phyloP scores from a whole-genome alignment of 2,888 invertebrate genomes.

The Drosophila emarginata region DNA sequence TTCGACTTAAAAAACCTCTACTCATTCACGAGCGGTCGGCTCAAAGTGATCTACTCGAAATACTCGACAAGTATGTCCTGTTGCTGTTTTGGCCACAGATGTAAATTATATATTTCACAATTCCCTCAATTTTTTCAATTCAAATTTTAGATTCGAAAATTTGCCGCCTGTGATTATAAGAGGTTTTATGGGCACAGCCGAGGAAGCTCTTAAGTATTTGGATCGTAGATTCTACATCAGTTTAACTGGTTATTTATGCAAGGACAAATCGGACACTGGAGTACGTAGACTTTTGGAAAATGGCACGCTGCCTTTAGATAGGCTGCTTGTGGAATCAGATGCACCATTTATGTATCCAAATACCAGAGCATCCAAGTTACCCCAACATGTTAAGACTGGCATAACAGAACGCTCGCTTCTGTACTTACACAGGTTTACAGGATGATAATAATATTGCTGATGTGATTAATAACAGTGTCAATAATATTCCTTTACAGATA shows the following conservation, averaged over 20 bases:
- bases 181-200: constrained; percentile 94
- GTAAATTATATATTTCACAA: background rate
- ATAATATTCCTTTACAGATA: constrained; percentile 84
- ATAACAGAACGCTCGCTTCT: constrained; percentile 89
- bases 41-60: constrained; percentile 91
- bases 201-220: constrained; percentile 92
- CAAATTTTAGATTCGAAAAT: constrained; percentile 81
- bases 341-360: constrained; percentile 98
- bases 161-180: constrained; percentile 93
- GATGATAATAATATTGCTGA: background rate
- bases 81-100: background rate
- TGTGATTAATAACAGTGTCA: background rate
- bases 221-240: constrained; percentile 94
- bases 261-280: constrained; percentile 95
- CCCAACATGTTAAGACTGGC: constrained; percentile 92
- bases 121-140: background rate
- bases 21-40: constrained; percentile 97
- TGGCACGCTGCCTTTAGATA: constrained; percentile 91
- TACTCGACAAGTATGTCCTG: constrained; percentile 84
- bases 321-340: constrained; percentile 94
- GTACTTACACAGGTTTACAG: constrained; percentile 81
- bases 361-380: constrained; percentile 95
- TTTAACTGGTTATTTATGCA: constrained; percentile 86
- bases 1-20: constrained; percentile 92
- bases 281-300: constrained; percentile 92